Base-by-base conservation (phyloP, 2,797 vertebrate genomes). In the Luscinia luscinia region DNA sequence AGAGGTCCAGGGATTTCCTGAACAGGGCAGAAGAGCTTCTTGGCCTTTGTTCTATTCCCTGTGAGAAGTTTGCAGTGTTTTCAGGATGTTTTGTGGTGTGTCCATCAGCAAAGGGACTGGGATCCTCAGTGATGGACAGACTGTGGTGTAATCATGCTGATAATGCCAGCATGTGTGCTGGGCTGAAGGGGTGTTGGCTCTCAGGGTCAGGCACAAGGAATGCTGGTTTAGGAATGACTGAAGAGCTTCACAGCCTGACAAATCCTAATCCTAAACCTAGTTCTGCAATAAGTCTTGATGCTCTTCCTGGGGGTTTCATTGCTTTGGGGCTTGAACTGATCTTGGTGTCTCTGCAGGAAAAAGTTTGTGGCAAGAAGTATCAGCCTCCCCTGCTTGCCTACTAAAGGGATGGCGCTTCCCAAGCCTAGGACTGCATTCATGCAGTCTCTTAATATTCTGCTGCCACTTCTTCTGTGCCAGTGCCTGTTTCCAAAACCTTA, bases 151-250 rank as follows among this genome's bases (percentile, higher is more conserved):
- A 28, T 6, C 23, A 27, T 4, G 3, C 7, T 24, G 24, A 3
- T 32, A 30, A 40, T 23, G 9, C 12, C 48, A 70, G 24, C 0
- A 0, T 5, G 0, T 2, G 6, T 68, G 62, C 66, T 5, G 6
- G 58, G 63, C 28, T 63, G 48, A 76, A 4, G 32, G 54, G 45
- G 8, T 1, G 1, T 2, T 43, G 43, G 32, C 26, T 64, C 18
- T 49, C 1, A 0, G 23, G 51, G 43, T 45, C 5, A 6, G 61
- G 58, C 11, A 21, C 36, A 23, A n/a, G 36, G 49, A 54, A 22
- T 20, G 21, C 30, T 36, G 0, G 7, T 26, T 7, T 41, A 11
- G 49, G 52, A 67, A 32, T 1, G 5, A 9, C 34, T 28, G 32
- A 59, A 63, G 52, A 67, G 17, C 15, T 43, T 70, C 30, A 3